These are phyloP conservation scores for Hypercompe scribonia DNA, from an alignment of 2,888 invertebrate genomes.

Conservation along the genomic window DNA sequence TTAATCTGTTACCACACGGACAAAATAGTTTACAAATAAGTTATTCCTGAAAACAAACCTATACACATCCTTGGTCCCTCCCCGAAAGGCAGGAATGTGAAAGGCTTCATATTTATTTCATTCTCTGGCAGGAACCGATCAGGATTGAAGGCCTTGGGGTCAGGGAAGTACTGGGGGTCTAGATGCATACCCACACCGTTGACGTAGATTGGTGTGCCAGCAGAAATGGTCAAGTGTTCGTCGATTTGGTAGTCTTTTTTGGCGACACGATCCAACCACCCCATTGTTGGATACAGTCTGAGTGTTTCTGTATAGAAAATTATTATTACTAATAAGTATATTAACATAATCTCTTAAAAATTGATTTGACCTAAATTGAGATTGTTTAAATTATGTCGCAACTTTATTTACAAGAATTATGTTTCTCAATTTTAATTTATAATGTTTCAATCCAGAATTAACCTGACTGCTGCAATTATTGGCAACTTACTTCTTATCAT, in stretches of 20 bases:
- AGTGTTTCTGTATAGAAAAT: neutral
- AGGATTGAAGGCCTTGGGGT: slow-evolving; percentile 85
- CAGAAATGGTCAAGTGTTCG: slow-evolving; percentile 60
- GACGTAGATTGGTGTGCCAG: slow-evolving; percentile 62
- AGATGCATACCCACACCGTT: slow-evolving; percentile 60
- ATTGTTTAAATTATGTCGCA: too few relatives aligned
- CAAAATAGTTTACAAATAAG: neutral
- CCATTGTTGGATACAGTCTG: slow-evolving; percentile 59
- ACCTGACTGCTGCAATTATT: too few relatives aligned
- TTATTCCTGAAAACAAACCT: slow-evolving; percentile 25
- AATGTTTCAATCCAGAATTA: too few relatives aligned
- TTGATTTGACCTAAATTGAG: too few relatives aligned
- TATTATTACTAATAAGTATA: neutral
- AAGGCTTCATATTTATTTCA: slow-evolving; percentile 50
- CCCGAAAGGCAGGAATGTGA: slow-evolving; percentile 64
- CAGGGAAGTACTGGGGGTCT: slow-evolving; percentile 82
- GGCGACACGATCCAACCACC: slow-evolving; percentile 65
- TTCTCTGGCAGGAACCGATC: slow-evolving; percentile 64
- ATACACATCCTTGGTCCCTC: slow-evolving; percentile 62
- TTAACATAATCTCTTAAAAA: neutral
- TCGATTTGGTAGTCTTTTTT: slow-evolving; percentile 59
- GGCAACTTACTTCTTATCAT: too few relatives aligned
- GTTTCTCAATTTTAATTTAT: too few relatives aligned
- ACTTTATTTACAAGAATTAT: too few relatives aligned
- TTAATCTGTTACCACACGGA: too few relatives aligned